Base-by-base conservation (phyloP, 2,113 vertebrate genomes). In the Diphyllodes magnificus region DNA sequence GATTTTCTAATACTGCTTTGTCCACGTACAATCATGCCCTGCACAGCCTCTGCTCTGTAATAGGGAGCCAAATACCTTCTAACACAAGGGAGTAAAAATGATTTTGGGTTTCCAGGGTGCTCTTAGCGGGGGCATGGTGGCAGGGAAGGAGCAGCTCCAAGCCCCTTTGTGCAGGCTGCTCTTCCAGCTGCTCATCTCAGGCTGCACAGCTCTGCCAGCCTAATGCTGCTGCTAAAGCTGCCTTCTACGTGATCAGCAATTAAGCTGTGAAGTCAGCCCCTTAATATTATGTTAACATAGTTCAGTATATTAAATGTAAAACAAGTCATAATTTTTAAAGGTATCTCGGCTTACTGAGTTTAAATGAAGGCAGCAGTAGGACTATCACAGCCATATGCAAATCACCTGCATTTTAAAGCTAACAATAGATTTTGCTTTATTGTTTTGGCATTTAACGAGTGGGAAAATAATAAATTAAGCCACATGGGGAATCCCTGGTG, bases 221-320 rank as follows among this genome's bases (percentile, higher is more conserved):
- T 76, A 63, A 91, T 42, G 93, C 79, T 86, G 33, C 63, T 81
- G 95, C 93, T 96, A 30, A 73, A 77, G 84, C 96, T 81, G 72
- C 84, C 89, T 92, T 66, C 91, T 82, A 92, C 66, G 77, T 95
- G 90, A 90, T 84, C 91, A 68, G 92, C 96, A 97, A 97, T 97
- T 96, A 97, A 86, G 94, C 88, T 77, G 96, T 82, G 95, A 96
- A 97, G 91, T 95, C 96, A 96, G 96, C 89, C 92, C 82, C 96
- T 94, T 97, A 96, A 96, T 94, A 97, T 97, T 95, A 95, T 94
- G 95, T 95, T 96, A 93, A 95, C 91, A 93, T 79, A 95, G 96
- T 95, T 95, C 97, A 97, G 97, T 97, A 95, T 97, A 96, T 97
- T 97, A 97, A 97, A 97, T 94, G 95, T 92, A 91, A 97, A 91